Conservation (phyloP, 2,797 vertebrate species). For the Anableps anableps region DNA sequence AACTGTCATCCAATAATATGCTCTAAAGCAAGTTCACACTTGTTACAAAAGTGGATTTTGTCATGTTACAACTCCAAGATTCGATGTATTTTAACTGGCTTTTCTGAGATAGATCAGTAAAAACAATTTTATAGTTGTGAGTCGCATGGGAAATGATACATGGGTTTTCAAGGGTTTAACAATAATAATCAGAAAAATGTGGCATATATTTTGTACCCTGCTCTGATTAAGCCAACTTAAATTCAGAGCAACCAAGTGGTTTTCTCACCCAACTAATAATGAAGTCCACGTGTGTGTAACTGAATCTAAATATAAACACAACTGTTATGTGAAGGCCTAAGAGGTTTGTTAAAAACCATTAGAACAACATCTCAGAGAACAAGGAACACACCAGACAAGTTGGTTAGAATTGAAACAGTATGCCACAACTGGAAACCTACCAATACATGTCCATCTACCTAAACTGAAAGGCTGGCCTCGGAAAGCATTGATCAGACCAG, state of each 20-base stretch:
- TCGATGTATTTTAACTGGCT: neutral
- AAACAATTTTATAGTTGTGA: neutral
- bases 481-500: neutral
- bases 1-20: slow-evolving; percentile 29
- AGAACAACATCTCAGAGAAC: neutral
- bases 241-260: neutral
- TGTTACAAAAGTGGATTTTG: neutral
- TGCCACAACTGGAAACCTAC: neutral
- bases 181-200: neutral
- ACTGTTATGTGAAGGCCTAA: neutral
- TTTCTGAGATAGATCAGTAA: too few relatives aligned
- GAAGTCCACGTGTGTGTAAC: neutral
- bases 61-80: neutral
- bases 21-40: neutral
- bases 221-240: neutral
- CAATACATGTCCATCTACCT: neutral
- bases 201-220: neutral
- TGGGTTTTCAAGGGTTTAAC: neutral
- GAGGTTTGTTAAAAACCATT: neutral
- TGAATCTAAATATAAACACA: neutral
- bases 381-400: neutral
- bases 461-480: neutral
- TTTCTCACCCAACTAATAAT: neutral
- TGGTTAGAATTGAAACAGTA: neutral
- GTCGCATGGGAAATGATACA: neutral